A percentile compares a stretch with the other conserved stretches of the same genome.
phyloP scores from a whole-genome alignment of 2,888 invertebrate species.

The Cheilosia impressa region DNA sequence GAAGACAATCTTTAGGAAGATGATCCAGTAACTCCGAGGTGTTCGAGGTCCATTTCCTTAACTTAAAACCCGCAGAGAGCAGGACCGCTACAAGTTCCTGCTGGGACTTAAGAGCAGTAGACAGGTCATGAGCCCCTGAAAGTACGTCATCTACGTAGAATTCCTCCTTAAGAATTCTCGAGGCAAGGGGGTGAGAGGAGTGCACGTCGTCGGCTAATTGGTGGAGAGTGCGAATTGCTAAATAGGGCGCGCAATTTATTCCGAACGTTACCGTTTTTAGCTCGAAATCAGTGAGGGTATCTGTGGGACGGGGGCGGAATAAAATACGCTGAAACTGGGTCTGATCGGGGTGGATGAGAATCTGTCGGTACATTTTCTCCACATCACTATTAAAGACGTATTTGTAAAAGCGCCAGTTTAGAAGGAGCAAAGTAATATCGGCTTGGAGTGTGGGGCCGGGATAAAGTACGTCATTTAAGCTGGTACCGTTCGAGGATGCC shows the following conservation, averaged over 20 bases:
- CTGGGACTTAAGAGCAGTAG: background rate
- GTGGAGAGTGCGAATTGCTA: background rate
- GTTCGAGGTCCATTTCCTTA: too few relatives aligned
- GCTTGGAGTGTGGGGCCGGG: background rate
- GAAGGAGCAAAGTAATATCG: background rate
- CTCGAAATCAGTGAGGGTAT: constrained; percentile 38
- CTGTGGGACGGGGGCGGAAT: background rate
- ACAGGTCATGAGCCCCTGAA: background rate
- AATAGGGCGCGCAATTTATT: background rate
- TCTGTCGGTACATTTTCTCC: too few relatives aligned
- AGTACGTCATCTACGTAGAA: background rate
- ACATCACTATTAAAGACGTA: background rate
- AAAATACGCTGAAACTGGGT: background rate
- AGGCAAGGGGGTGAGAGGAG: background rate
- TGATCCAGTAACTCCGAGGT: too few relatives aligned
- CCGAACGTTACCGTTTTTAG: constrained; percentile 18
- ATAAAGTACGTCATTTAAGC: background rate
- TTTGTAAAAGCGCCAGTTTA: background rate
- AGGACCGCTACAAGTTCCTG: background rate
- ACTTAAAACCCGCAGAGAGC: background rate
- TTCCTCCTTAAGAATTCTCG: background rate
- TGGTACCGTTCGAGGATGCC: background rate
- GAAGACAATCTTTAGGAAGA: too few relatives aligned
- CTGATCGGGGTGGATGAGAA: background rate
- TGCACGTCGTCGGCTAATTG: background rate